Base-by-base conservation (phyloP, 1,140 invertebrate species). In the Rhagoletis pomonella region DNA sequence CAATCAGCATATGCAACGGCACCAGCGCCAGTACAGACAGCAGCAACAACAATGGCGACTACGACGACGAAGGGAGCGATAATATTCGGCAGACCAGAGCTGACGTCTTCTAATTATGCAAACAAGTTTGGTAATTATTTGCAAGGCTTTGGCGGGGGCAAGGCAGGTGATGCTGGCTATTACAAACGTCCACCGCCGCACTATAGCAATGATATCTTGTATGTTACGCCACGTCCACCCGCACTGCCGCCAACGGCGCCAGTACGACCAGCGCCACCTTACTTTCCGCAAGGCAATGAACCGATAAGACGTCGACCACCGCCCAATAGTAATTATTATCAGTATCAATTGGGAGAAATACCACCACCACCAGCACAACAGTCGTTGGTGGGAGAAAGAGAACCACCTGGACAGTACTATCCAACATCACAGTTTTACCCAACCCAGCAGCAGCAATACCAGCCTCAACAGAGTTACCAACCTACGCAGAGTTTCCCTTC, bases 61-160 rank as follows among this genome's bases (percentile, higher is more conserved):
- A 90, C 88, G 89, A 73, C 87, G 77, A 86, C 77, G 44, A 19
- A 19, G 29, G 77, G 62, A 50, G 58, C 87, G 58, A 85, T 86
- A 59, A 85, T 39, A 47, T 42, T 60, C 69, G 62, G 81, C 86
- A 81, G 73, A 88, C 87, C 87, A 85, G 67, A 87, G 77, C 50
- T 65, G 64, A 89, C 77, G 86, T 88, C 88, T 89, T 91, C 91
- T 91, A 92, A 91, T 91, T 92, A 92, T 92, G 91, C 90, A 91
- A 92, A 92, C 91, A 92, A 90, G 90, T 92, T 92, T 90, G 90
- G 90, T 90, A 92, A 92, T 92, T 92, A 92, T 92, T 92, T 91
- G 91, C 89, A 90, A 88, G 89, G 89, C 87, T 19, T 44, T 9
- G 42, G 65, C 64, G 64, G 64, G 5, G 73, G 60, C 19, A 62